phyloP scores from a whole-genome alignment of 2,888 invertebrate genomes.

The Amphipyra tragopoginis region DNA sequence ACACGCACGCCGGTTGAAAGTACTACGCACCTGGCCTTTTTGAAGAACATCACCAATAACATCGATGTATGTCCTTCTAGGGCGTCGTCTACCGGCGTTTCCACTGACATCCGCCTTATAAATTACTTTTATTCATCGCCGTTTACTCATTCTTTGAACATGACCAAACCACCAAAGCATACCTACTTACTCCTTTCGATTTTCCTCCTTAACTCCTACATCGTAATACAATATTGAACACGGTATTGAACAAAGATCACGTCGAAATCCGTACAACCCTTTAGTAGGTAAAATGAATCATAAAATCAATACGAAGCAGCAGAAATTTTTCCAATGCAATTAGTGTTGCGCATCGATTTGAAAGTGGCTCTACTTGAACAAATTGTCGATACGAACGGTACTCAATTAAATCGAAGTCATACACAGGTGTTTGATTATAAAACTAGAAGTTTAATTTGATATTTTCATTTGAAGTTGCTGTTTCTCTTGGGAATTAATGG shows the following conservation, averaged over 20 bases:
- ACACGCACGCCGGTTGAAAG: too few species aligned
- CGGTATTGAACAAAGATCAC: background rate
- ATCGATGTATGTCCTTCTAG: too few species aligned
- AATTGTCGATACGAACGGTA: conserved; percentile 47
- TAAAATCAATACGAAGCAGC: conserved; percentile 42
- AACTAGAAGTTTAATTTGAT: conserved; percentile 31
- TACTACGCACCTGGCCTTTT: too few species aligned
- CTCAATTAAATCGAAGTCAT: conserved; percentile 66
- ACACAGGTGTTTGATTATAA: conserved; percentile 59
- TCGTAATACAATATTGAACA: too few species aligned
- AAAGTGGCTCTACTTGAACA: conserved; percentile 53
- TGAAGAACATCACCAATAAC: too few species aligned
- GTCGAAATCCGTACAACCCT: background rate
- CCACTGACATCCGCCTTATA: too few species aligned
- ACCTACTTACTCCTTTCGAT: too few species aligned
- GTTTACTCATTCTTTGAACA: too few species aligned
- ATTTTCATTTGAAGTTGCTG: conserved; percentile 23
- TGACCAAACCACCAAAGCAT: too few species aligned
- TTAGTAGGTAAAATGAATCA: conserved; percentile 24
- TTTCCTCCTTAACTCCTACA: too few species aligned
- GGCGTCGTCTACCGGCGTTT: too few species aligned
- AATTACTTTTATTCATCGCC: too few species aligned
- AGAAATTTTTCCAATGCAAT: conserved; percentile 52
- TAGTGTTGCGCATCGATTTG: conserved; percentile 42
- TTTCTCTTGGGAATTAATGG: conserved; percentile 8